Evolutionary conservation across 1,140 invertebrate species (phyloP), one percentile per base, ranked within the genome.

Genomic region (Plectrocnemia conspersa): DNA sequence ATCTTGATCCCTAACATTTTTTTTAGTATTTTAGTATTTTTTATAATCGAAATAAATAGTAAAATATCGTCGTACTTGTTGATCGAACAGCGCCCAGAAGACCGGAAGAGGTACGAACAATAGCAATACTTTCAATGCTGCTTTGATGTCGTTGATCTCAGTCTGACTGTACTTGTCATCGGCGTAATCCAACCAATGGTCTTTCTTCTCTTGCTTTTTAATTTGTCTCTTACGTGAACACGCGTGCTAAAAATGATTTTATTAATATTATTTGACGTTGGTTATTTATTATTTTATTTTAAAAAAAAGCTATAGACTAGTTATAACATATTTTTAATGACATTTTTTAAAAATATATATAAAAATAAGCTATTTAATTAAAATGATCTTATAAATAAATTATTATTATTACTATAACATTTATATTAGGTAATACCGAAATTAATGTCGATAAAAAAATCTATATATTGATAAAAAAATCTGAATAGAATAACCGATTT

Each of bases 161-260:
- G 71, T 65, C 1, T 52, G 10, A 18, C 83, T 80, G 67, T 78
- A 89, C 64, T 82, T 84, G 42, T 83, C 82, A 52, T 82, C 77
- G 1, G 91, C 88, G 68, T 89, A 82, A 68, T 95, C 88, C 45
- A 95, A 67, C 84, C 89, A 93, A 65, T 91, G 87, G 3, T 81
- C 67, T 41, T 77, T 79, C 56, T 76, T 79, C 32, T 73, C 78
- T 55, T 50, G 5, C 24, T 61, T 57, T 29, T 76, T 81, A 4
- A 65, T 71, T 52, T 75, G 77, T 0, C 59, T 40, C 10, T 73
- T 72, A 9, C 66, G 66, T 1, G 68, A 64, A 5, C 74, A 61
- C 0, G 71, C 75, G 57, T 76, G 69, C 75, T 79, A 50, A 22
- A 64, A 61, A 22, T 24, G 23, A 38, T 38, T 13, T 38, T 15